Conservation (phyloP, 2,113 vertebrate species). For the cat (Felis catus) region DNA sequence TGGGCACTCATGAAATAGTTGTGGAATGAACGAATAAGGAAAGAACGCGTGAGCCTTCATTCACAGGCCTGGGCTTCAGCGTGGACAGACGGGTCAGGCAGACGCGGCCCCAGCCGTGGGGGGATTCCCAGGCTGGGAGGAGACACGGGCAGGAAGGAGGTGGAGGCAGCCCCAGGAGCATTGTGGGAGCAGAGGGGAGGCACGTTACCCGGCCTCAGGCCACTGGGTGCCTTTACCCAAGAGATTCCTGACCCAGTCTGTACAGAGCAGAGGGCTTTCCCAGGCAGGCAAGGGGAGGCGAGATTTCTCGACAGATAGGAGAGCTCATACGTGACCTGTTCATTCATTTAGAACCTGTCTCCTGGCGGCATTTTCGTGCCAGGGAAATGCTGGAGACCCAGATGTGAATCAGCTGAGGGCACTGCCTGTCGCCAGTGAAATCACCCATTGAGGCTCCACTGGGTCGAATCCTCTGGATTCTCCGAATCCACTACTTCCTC, state of each 20-base stretch:
- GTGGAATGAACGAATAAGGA: background rate
- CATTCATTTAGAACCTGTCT: background rate
- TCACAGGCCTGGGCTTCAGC: background rate
- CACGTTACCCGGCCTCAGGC: fast-evolving
- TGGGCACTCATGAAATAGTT: background rate
- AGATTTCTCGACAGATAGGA: background rate
- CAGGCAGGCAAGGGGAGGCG: background rate
- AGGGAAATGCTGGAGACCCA: background rate
- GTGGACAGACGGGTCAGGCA: background rate
- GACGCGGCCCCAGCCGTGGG: background rate
- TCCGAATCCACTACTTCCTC: background rate
- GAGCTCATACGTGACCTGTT: too few species aligned
- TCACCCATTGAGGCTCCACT: too few species aligned
- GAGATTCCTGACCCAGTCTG: background rate
- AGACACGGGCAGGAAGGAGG: background rate
- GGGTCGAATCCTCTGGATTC: background rate
- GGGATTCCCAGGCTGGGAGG: background rate
- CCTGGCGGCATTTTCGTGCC: background rate
- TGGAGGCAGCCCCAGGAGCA: background rate
- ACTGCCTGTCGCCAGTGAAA: too few species aligned
- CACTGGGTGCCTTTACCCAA: background rate
- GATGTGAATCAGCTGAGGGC: background rate
- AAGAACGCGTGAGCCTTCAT: fast-evolving
- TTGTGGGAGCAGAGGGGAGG: background rate
- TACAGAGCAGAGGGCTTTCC: background rate